Conservation (phyloP, 2,888 invertebrate species). For the Pseudococcus longispinus region DNA sequence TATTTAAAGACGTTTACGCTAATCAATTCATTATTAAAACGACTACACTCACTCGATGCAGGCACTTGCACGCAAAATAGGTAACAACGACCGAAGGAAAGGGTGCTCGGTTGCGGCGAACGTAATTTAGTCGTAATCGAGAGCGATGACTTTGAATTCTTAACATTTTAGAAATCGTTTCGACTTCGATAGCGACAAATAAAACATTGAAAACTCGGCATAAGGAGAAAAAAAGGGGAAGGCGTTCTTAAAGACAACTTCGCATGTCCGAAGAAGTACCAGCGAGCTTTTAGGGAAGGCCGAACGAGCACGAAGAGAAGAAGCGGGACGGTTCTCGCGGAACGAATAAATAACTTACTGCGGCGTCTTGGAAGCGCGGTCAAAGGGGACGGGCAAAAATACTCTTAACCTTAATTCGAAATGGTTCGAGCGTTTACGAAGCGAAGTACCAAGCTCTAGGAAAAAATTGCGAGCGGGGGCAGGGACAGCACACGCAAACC, state of each 20-base stretch:
- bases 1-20: neutral
- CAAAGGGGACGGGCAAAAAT: neutral
- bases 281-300: neutral
- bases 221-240: neutral
- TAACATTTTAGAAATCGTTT: neutral
- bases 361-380: neutral
- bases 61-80: neutral
- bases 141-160: neutral
- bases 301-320: neutral
- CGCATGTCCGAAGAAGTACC: slow-evolving; percentile 16
- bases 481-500: neutral
- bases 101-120: neutral
- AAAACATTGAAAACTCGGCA: neutral
- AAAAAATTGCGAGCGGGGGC: too few relatives aligned
- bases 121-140: slow-evolving; percentile 1
- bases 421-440: neutral
- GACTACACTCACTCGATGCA: neutral
- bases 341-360: neutral
- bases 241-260: slow-evolving; percentile 39
- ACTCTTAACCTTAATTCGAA: neutral
- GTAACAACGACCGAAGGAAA: neutral
- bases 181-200: neutral
- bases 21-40: neutral
- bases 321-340: neutral
- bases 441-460: neutral